phyloP scores from a whole-genome alignment of 2,888 invertebrate species.

The Cartodere bifasciata region DNA sequence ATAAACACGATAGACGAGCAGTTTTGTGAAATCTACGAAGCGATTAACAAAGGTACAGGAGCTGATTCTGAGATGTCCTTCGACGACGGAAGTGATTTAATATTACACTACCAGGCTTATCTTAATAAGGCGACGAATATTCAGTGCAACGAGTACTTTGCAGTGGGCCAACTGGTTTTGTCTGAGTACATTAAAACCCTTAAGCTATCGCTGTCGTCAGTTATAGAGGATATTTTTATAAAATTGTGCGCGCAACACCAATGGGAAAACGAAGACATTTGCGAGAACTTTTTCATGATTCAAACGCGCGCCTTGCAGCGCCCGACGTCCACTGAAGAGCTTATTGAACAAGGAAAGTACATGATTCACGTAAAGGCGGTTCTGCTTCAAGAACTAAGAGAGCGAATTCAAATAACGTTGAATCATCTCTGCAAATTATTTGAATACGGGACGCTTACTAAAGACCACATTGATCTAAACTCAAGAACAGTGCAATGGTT shows the following conservation, averaged over 20 bases:
- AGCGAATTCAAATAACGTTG: constrained; percentile 55
- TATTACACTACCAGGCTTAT: constrained; percentile 46
- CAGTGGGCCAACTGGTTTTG: constrained; percentile 50
- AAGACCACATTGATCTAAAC: constrained; percentile 67
- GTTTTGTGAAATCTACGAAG: constrained; percentile 41
- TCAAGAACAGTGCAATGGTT: constrained; percentile 77
- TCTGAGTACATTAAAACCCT: constrained; percentile 49
- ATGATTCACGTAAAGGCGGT: constrained; percentile 67
- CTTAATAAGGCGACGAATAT: constrained; percentile 47
- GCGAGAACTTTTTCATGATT: constrained; percentile 58
- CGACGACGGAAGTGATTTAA: constrained; percentile 46
- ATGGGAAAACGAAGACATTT: constrained; percentile 53
- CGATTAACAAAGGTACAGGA: constrained; percentile 31
- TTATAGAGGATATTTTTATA: constrained; percentile 47
- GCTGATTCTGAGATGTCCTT: constrained; percentile 44
- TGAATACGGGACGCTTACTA: constrained; percentile 60
- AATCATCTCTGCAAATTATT: constrained; percentile 56
- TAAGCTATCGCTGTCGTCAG: constrained; percentile 42
- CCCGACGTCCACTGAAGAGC: constrained; percentile 67
- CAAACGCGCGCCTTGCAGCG: constrained; percentile 53
- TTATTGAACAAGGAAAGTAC: constrained; percentile 61
- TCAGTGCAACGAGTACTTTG: constrained; percentile 55
- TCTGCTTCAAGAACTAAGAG: constrained; percentile 53
- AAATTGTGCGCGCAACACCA: constrained; percentile 52
- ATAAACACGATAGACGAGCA: constrained; percentile 39